A percentile compares a stretch with the other conserved stretches of the same genome.
phyloP scores from a whole-genome alignment of 2,797 vertebrate genomes.

The Hipposideros larvatus region DNA sequence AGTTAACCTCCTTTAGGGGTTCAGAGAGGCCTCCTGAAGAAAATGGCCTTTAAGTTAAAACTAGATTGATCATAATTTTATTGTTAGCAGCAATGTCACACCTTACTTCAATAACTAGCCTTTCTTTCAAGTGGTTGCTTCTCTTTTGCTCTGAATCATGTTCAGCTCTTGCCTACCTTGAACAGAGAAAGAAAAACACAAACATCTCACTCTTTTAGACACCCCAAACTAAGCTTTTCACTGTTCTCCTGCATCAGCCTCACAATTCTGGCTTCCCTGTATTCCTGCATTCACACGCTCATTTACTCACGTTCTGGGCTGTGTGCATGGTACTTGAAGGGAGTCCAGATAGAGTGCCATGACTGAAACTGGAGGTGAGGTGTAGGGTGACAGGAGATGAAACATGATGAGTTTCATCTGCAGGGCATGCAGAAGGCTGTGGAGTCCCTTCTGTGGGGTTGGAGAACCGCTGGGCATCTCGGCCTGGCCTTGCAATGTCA shows the following conservation, averaged over 20 bases:
- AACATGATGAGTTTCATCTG: background rate
- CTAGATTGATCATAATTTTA: background rate
- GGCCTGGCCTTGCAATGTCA: background rate
- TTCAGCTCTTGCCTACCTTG: background rate
- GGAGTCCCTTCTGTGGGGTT: background rate
- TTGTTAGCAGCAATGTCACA: background rate
- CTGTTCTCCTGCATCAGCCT: background rate
- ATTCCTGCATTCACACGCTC: background rate
- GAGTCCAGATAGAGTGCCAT: rapidly evolving
- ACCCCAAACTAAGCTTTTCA: background rate
- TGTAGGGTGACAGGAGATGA: background rate
- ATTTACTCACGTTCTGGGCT: background rate
- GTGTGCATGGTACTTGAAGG: background rate
- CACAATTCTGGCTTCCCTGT: background rate
- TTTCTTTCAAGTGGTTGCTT: constrained; percentile 42
- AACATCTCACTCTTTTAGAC: background rate
- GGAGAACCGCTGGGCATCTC: background rate
- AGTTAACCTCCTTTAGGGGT: background rate
- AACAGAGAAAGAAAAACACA: background rate
- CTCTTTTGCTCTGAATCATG: background rate
- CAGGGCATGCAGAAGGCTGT: rapidly evolving
- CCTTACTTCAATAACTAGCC: background rate
- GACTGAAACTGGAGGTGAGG: background rate
- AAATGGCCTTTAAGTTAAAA: background rate
- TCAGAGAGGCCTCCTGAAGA: background rate